Evolutionary conservation across 92 coral and sea anemone genomes (phyloP).

Genomic region (Ricordea florida): DNA sequence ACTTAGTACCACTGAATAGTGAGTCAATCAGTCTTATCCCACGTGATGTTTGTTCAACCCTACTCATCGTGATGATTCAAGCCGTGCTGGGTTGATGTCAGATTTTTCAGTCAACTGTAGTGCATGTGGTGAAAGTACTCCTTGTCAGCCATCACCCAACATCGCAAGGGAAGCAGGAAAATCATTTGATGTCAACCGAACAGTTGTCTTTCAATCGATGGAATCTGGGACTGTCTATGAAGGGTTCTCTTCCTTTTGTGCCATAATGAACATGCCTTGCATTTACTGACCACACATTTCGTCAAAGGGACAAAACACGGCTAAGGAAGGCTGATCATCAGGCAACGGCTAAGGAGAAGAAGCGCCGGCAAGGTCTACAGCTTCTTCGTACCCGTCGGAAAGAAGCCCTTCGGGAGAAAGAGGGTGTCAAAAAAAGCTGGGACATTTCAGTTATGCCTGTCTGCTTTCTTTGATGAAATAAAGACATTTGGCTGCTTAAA

Average conservation of each 20-base stretch:
- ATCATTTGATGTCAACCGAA: slow-evolving; percentile 18
- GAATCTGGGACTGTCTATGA: slow-evolving; percentile 20
- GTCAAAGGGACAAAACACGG: slow-evolving; percentile 22
- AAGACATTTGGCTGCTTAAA: no score
- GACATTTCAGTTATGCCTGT: no score
- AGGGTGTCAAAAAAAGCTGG: slow-evolving; percentile 31
- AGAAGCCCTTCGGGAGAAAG: slow-evolving; percentile 47
- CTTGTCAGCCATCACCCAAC: slow-evolving; percentile 31
- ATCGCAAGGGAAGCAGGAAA: slow-evolving; percentile 37
- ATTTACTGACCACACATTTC: slow-evolving; percentile 11
- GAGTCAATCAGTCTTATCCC: no score
- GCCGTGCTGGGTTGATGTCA: no score
- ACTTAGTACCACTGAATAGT: no score
- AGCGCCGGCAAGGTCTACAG: slow-evolving; percentile 35
- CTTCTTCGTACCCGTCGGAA: slow-evolving; percentile 40
- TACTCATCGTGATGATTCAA: no score
- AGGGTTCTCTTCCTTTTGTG: slow-evolving; percentile 18
- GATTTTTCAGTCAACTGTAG: no score
- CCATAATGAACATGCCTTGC: no score
- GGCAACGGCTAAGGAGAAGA: slow-evolving; percentile 25
- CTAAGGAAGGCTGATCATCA: slow-evolving; percentile 30
- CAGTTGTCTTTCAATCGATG: slow-evolving; percentile 17
- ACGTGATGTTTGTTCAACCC: no score
- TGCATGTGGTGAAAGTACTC: no score
- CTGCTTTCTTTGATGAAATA: no score